phyloP scores from a whole-genome alignment of 2,113 vertebrate genomes.

The Crotalus horridus region DNA sequence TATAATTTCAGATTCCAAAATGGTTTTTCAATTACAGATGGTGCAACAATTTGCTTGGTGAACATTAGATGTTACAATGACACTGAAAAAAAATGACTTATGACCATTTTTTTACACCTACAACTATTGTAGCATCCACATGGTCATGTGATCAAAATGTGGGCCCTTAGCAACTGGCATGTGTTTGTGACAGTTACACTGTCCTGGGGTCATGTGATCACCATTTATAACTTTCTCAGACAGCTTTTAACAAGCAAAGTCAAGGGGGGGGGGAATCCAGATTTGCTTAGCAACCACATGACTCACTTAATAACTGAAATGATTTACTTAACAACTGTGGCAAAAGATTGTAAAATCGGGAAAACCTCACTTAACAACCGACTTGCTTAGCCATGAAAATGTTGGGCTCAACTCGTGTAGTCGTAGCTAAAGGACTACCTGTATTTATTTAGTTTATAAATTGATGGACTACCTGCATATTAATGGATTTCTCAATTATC shows the following conservation, averaged over 20 bases:
- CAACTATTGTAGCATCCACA: background rate
- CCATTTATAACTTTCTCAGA: background rate
- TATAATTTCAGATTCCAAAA: slow-evolving; percentile 21
- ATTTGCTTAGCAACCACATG: background rate
- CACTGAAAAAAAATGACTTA: no score
- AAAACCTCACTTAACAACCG: background rate
- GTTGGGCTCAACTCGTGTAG: background rate
- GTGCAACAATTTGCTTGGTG: background rate
- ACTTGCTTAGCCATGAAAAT: background rate
- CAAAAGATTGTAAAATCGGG: background rate
- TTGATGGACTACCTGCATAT: background rate
- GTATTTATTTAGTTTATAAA: background rate
- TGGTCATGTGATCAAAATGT: background rate
- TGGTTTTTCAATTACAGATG: slow-evolving; percentile 11
- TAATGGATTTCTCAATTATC: background rate
- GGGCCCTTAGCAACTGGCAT: background rate
- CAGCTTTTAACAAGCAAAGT: background rate
- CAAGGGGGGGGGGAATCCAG: background rate
- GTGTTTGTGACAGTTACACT: background rate
- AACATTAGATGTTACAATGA: background rate
- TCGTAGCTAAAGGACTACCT: background rate
- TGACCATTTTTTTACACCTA: background rate
- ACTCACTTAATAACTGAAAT: background rate
- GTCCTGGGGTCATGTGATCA: background rate
- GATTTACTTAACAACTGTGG: background rate